Evolutionary conservation across 2,113 vertebrate species (phyloP).

Genomic region (Eidolon helvum): DNA sequence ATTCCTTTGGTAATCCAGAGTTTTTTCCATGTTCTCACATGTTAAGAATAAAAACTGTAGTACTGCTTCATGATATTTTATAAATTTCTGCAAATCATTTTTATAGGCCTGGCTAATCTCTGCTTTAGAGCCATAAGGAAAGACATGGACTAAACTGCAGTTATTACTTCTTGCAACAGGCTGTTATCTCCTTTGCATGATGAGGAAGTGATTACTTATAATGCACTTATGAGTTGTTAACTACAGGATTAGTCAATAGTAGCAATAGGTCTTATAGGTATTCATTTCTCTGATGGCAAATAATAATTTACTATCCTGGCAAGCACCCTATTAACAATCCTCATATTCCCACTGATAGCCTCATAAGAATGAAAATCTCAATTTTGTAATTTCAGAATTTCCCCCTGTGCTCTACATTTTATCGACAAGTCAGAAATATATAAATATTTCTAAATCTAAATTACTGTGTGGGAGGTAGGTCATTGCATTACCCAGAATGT

Average conservation of each 20-base stretch:
- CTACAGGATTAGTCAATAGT: background rate
- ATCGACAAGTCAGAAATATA: constrained; percentile 79
- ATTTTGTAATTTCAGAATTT: constrained; percentile 74
- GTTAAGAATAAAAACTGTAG: background rate
- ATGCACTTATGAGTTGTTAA: constrained; percentile 1
- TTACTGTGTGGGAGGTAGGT: constrained; percentile 72
- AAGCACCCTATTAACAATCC: constrained; percentile 76
- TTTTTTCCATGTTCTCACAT: background rate
- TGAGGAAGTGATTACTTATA: constrained; percentile 41
- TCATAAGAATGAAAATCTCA: constrained; percentile 75
- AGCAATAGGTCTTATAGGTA: constrained; percentile 26
- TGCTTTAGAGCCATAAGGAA: background rate
- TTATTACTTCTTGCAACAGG: constrained; percentile 37
- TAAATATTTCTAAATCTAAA: constrained; percentile 83
- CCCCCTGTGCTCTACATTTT: constrained; percentile 76
- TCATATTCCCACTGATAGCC: constrained; percentile 49
- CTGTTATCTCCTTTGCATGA: constrained; percentile 11
- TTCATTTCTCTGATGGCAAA: constrained; percentile 56
- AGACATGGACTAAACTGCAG: background rate
- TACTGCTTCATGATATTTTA: constrained; percentile 4
- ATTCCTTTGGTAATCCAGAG: background rate
- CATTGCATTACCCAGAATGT: constrained; percentile 77
- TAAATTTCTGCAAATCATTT: constrained; percentile 30
- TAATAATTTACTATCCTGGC: constrained; percentile 51
- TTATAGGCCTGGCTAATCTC: background rate